Percentiles rank a stretch among this genome's conserved stretches.
phyloP scores from a whole-genome alignment of 2,888 invertebrate species.

The Campoletis raptor region DNA sequence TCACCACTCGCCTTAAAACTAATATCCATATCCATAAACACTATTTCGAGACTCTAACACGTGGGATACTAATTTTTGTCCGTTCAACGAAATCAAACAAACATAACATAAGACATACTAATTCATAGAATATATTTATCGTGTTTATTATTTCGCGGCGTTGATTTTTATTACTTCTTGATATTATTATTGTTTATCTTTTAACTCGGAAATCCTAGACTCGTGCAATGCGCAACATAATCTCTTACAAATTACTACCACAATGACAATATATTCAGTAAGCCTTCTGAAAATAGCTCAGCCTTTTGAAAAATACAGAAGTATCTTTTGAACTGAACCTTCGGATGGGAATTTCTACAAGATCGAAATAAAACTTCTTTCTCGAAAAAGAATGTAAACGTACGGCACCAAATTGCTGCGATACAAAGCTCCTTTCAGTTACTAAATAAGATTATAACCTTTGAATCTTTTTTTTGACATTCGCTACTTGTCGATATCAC shows the following conservation, averaged over 20 bases:
- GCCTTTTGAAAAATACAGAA: background rate
- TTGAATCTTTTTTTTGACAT: background rate
- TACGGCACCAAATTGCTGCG: background rate
- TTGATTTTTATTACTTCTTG: background rate
- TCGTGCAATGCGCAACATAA: background rate
- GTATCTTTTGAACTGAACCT: background rate
- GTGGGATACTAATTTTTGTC: background rate
- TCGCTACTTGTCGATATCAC: background rate
- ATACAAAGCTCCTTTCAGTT: background rate
- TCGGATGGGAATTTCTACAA: background rate
- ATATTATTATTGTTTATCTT: background rate
- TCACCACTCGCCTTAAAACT: constrained; percentile 25
- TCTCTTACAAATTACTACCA: background rate
- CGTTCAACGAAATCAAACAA: too few relatives aligned
- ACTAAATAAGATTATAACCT: background rate
- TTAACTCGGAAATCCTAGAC: background rate
- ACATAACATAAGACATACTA: background rate
- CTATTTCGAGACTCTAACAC: constrained; percentile 17
- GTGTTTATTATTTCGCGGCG: background rate
- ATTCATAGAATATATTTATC: background rate
- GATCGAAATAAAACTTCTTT: constrained; percentile 2
- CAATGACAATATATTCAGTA: background rate
- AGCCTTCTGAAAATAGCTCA: background rate
- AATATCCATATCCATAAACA: background rate
- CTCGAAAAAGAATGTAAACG: background rate